These are phyloP conservation scores for Tauraco hartlaubi DNA, from an alignment of 2,797 vertebrate species.

Conservation along the genomic window DNA sequence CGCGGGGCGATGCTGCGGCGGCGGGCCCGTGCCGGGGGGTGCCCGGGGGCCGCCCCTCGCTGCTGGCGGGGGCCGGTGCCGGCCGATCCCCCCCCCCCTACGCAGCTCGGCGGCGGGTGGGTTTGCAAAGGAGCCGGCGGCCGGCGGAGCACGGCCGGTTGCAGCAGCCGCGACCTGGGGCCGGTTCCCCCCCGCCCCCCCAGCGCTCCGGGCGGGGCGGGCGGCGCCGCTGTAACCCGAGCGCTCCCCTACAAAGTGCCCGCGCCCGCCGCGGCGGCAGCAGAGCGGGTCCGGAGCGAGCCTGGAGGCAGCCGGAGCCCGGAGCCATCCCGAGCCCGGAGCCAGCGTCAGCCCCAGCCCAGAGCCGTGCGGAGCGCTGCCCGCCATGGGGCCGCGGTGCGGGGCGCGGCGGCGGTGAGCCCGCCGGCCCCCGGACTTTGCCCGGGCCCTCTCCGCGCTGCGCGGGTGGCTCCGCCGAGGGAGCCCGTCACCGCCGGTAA, in stretches of 20 bases:
- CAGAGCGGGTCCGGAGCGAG: background rate
- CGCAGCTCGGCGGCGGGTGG: background rate
- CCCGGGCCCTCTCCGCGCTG: background rate
- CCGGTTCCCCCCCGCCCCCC: background rate
- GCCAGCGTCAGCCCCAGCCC: background rate
- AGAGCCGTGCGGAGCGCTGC: background rate
- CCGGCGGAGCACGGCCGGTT: background rate
- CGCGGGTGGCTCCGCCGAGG: background rate
- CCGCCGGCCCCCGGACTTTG: conserved; percentile 19
- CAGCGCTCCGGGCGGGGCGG: background rate
- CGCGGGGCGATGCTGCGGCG: background rate
- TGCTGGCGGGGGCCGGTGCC: background rate
- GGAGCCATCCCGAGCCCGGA: background rate
- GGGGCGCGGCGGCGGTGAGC: conserved; percentile 4
- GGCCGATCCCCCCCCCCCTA: too few species aligned
- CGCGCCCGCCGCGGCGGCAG: background rate
- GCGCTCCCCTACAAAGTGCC: conserved; percentile 39
- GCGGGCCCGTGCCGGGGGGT: background rate
- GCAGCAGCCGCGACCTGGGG: background rate
- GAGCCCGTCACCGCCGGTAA: conserved; percentile 27
- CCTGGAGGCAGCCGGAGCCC: background rate
- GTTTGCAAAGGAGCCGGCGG: background rate
- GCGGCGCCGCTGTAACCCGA: conserved; percentile 40
- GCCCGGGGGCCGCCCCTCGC: background rate
- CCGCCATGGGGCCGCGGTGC: conserved; percentile 22